Evolutionary conservation across 2,888 invertebrate genomes (phyloP).

Genomic region (Argyresthia albistria): DNA sequence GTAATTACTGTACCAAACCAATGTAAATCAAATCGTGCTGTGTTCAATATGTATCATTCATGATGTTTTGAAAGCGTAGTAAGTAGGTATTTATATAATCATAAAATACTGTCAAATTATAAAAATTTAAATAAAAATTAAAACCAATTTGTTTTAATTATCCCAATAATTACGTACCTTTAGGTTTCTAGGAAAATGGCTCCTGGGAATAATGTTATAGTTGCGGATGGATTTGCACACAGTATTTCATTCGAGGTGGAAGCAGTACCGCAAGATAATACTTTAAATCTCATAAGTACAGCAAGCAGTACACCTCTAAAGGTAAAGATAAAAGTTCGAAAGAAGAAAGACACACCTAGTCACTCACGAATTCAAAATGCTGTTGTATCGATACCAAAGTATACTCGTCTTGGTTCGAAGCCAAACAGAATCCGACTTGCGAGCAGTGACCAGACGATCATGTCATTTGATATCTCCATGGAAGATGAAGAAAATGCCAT

Average conservation of each 20-base stretch:
- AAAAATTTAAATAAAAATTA: too few relatives aligned
- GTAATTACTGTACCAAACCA: too few relatives aligned
- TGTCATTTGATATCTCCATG: constrained; percentile 48
- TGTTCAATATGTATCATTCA: too few relatives aligned
- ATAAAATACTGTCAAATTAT: too few relatives aligned
- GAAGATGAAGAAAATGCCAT: constrained; percentile 17
- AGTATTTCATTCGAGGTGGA: constrained; percentile 46
- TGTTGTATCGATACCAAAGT: constrained; percentile 27
- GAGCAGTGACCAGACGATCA: constrained; percentile 50
- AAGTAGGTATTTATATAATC: too few relatives aligned
- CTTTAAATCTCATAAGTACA: constrained; percentile 13
- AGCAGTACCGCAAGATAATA: constrained; percentile 30
- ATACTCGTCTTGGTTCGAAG: constrained; percentile 12
- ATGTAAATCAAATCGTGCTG: too few relatives aligned
- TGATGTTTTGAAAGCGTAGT: too few relatives aligned
- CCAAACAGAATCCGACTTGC: constrained; percentile 32
- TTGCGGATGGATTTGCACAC: constrained; percentile 23
- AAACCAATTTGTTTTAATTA: too few relatives aligned
- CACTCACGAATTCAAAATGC: constrained; percentile 19
- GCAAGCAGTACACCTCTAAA: constrained; percentile 34
- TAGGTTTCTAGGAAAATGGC: too few relatives aligned
- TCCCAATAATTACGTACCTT: too few relatives aligned
- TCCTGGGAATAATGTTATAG: too few relatives aligned
- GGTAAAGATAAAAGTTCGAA: constrained; percentile 44
- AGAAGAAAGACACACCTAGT: constrained; percentile 29